These are phyloP conservation scores for Trissonchulus latispiculum DNA, from an alignment of 2,888 invertebrate genomes.

Conservation along the genomic window DNA sequence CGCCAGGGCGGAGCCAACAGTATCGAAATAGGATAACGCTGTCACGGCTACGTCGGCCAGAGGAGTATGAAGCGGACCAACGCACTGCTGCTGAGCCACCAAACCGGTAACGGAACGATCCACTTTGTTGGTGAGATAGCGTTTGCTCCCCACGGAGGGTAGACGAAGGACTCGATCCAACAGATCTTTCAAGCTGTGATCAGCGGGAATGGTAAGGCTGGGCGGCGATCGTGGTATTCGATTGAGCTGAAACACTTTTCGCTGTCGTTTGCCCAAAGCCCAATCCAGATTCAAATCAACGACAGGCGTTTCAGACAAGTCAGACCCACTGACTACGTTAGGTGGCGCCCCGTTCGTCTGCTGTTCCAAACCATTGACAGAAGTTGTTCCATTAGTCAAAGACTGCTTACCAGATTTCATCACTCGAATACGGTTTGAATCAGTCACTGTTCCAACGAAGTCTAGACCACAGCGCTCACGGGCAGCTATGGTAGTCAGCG, in stretches of 20 bases:
- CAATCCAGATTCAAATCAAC: too few species aligned
- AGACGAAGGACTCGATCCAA: conserved; percentile 66
- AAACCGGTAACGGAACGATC: conserved; percentile 80
- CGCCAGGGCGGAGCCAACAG: conserved; percentile 77
- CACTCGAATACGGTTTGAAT: too few species aligned
- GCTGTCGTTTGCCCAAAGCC: too few species aligned
- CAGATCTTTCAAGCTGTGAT: conserved; percentile 57
- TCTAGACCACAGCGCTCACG: conserved; percentile 85
- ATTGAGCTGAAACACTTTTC: too few species aligned
- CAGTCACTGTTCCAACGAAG: conserved; percentile 83
- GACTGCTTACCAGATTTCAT: background rate
- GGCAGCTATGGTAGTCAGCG: conserved; percentile 61
- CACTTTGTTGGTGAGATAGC: conserved; percentile 89
- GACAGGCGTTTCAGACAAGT: too few species aligned
- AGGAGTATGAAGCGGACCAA: conserved; percentile 91
- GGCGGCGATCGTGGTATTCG: too few species aligned
- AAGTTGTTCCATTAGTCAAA: too few species aligned
- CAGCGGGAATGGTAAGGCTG: too few species aligned
- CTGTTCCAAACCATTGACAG: too few species aligned
- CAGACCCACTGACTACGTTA: too few species aligned
- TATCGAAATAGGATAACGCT: conserved; percentile 70
- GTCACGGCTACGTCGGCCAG: conserved; percentile 79
- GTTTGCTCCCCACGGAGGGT: conserved; percentile 84
- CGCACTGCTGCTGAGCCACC: conserved; percentile 93
- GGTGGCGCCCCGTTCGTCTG: too few species aligned